Percentiles rank a stretch among this genome's conserved stretches.
Evolutionary conservation across 92 coral and sea anemone genomes (phyloP).

Genomic region (Epizoanthus rinbou): DNA sequence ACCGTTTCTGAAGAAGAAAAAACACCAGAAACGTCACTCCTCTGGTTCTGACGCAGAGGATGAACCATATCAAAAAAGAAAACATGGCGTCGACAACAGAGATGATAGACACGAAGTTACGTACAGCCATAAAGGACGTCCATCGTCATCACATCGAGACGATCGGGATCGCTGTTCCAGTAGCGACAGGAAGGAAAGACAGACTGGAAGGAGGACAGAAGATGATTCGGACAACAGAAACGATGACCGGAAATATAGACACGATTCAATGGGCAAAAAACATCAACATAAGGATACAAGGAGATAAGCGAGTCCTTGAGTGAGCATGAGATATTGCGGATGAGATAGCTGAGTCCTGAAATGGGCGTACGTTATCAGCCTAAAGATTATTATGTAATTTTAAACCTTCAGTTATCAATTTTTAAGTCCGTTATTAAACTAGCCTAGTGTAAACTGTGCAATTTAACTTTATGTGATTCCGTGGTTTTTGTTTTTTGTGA

Average conservation of each 20-base stretch:
- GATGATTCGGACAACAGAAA: background rate
- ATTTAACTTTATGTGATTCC: no score
- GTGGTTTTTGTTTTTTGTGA: no score
- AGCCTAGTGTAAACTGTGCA: no score
- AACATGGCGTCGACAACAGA: background rate
- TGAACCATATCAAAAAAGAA: background rate
- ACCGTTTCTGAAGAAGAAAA: background rate
- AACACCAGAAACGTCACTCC: background rate
- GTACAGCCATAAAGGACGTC: background rate
- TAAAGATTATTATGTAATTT: no score
- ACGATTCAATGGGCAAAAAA: conserved; percentile 1
- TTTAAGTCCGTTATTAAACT: no score
- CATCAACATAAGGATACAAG: background rate
- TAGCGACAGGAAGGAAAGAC: background rate
- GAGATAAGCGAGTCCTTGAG: background rate
- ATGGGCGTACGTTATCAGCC: no score
- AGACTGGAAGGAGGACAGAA: background rate
- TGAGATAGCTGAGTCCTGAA: no score
- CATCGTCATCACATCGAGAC: background rate
- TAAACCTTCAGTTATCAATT: no score
- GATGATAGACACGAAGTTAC: background rate
- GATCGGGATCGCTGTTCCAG: background rate
- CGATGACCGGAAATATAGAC: background rate
- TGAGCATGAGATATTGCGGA: no score
- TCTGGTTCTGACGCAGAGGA: background rate